Base-by-base conservation (phyloP, 2,113 vertebrate species). In the Falcunculus frontatus region DNA sequence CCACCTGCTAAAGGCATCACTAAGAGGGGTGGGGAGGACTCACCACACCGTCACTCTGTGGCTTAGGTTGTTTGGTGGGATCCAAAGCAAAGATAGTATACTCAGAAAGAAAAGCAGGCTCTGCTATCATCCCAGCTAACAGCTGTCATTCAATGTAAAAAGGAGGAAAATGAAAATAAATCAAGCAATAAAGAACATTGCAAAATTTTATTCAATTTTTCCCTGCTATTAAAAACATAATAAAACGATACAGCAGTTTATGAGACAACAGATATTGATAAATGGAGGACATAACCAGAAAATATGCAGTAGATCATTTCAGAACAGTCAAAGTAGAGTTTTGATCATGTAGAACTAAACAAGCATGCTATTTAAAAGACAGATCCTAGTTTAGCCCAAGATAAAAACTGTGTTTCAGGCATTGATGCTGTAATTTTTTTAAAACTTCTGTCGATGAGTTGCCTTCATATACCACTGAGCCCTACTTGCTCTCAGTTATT, bases 1-100 rank as follows among this genome's bases (percentile, higher is more conserved):
- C 98, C 95, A 95, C 96, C 92, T 95, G 84, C 97, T 98, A 98
- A 96, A 98, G 97, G 98, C 97, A 92, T 96, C 15, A 73, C 97
- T 95, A 95, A 90, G 93, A 96, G 97, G 97, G 93, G 97, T 96
- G 97, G 97, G 97, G 98, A 96, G 95, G 95, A 98, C 99, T 99
- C 99, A 99, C 99, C 99, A 99, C 98, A 98, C 99, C 94, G 89
- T 98, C 98, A 98, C 97, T 98, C 98, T 99, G 98, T 97, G 98
- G 97, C 98, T 98, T 98, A 98, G 98, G 98, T 97, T 97, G 98
- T 96, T 99, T 99, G 99, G 98, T 99, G 98, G 98, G 97, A 98
- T 99, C 99, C 99, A 99, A 99, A 99, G 99, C 99, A 99, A 99
- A 99, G 98, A 99, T 98, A 99, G 99, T 99, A 98, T 99, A 99